Conservation (phyloP, 1,140 invertebrate species). For the Fopius arisanus region DNA sequence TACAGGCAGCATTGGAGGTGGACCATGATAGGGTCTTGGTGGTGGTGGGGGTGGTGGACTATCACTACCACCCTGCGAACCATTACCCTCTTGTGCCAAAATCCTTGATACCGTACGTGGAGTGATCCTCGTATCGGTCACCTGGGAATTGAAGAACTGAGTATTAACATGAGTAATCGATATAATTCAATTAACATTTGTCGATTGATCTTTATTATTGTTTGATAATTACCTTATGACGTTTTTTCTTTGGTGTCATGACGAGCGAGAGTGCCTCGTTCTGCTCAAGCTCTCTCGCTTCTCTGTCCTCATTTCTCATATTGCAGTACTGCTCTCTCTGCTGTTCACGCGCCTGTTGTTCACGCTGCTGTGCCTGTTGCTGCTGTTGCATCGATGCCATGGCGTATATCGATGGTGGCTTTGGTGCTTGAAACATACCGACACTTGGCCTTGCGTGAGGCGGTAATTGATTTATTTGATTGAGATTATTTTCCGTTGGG, state of each 20-base stretch:
- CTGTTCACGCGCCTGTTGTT: constrained; percentile 68
- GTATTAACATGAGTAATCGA: background rate
- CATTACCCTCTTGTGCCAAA: constrained; percentile 80
- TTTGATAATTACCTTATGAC: constrained; percentile 78
- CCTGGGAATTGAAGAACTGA: constrained; percentile 47
- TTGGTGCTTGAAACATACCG: constrained; percentile 82
- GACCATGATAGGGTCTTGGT: constrained; percentile 71
- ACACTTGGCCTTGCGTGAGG: constrained; percentile 72
- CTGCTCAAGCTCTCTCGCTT: constrained; percentile 79
- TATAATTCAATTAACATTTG: background rate
- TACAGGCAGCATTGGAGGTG: constrained; percentile 84
- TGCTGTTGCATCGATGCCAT: constrained; percentile 68
- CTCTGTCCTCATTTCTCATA: constrained; percentile 67
- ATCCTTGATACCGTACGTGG: constrained; percentile 88
- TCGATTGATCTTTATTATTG: background rate
- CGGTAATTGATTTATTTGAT: constrained; percentile 73
- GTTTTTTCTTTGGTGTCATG: constrained; percentile 93
- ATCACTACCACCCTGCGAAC: constrained; percentile 64
- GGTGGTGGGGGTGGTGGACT: constrained; percentile 73
- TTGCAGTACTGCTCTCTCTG: constrained; percentile 74
- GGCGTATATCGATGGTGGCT: constrained; percentile 70
- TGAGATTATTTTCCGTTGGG: constrained; percentile 67
- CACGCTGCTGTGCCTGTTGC: constrained; percentile 70
- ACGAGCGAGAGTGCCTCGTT: constrained; percentile 93
- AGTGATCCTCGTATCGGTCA: constrained; percentile 94